Evolutionary conservation across 2,113 vertebrate species (phyloP), one percentile per base, ranked within the genome.

Genomic region (Myrmophylax atrothorax): DNA sequence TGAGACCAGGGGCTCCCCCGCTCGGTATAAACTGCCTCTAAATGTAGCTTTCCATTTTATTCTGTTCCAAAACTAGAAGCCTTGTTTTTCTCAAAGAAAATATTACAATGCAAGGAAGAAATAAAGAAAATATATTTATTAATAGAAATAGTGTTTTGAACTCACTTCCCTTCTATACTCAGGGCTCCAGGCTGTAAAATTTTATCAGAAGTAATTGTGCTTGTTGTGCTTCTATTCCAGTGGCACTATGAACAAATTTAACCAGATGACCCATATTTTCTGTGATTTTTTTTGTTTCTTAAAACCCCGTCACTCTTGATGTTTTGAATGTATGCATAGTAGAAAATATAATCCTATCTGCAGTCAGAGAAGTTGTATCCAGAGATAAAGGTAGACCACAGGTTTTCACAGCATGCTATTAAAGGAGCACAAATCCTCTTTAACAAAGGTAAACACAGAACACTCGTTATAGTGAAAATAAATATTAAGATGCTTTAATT

Each of bases 61-160:
- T 46, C 28, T 53, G 5, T 53, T 87, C 80, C 70, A 74, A 89
- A 94, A 93, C 24, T 52, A 12, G 31, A 81, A 91, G 28, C 35
- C 84, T 47, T 50, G 42, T 68, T 91, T 96, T 89, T 79, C 13
- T 31, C 33, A 47, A 68, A 79, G 83, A 89, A 96, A 94, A 91
- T 58, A 77, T 4, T 28, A 44, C 6, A 76, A 29, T 70, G 31
- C 52, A 72, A 59, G 25, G 29, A 81, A n/a, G 7, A 93, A 94
- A 55, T 24, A 60, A 80, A 87, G 31, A 92, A 95, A 96, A 92
- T 78, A 24, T 70, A 23, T 67, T 79, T 88, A 52, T 59, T 86
- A 82, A 88, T 53, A 79, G 85, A 85, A 91, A n/a, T 85, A 86
- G 26, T 81, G 52, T 58, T 94, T 89, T 87, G 72, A 83, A 38